Conservation (phyloP, 2,113 vertebrate genomes). For the Ia io region DNA sequence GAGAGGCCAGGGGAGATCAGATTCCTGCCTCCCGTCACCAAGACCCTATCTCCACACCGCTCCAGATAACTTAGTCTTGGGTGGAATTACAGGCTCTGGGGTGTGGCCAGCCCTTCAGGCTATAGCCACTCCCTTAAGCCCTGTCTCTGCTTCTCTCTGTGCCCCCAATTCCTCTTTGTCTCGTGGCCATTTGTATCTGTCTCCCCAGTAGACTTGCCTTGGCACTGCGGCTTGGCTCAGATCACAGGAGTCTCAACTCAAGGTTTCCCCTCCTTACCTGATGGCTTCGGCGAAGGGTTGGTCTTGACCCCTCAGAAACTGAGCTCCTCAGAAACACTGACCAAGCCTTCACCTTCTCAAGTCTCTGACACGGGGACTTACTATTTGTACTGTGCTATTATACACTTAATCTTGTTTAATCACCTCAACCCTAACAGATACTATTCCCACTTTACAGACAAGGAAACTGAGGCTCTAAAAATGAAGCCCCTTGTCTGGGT, state of each 20-base stretch:
- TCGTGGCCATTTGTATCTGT: not conserved
- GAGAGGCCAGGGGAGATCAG: slow-evolving; percentile 60
- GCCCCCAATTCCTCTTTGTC: slow-evolving; percentile 8
- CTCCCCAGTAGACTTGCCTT: not conserved
- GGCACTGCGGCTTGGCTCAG: not conserved
- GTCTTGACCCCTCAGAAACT: not conserved
- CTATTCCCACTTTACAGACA: not conserved
- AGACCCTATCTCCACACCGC: slow-evolving; percentile 54
- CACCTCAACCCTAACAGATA: not conserved
- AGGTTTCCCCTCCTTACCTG: not conserved
- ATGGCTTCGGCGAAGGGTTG: not conserved
- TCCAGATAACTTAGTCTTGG: slow-evolving; percentile 58
- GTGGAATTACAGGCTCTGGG: slow-evolving; percentile 75
- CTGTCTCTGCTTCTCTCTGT: not conserved
- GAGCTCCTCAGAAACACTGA: not conserved
- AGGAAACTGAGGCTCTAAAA: not conserved
- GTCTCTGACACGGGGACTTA: not conserved
- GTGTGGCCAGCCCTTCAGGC: slow-evolving; percentile 45
- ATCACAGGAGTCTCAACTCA: not conserved
- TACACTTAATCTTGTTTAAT: not conserved
- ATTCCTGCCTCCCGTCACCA: slow-evolving; percentile 53
- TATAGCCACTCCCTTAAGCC: not conserved
- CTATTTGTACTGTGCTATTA: fast-evolving
- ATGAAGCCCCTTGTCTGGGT: not conserved
- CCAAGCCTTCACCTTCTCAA: not conserved